phyloP scores from a whole-genome alignment of 2,888 invertebrate species.

The Laothoe populi region DNA sequence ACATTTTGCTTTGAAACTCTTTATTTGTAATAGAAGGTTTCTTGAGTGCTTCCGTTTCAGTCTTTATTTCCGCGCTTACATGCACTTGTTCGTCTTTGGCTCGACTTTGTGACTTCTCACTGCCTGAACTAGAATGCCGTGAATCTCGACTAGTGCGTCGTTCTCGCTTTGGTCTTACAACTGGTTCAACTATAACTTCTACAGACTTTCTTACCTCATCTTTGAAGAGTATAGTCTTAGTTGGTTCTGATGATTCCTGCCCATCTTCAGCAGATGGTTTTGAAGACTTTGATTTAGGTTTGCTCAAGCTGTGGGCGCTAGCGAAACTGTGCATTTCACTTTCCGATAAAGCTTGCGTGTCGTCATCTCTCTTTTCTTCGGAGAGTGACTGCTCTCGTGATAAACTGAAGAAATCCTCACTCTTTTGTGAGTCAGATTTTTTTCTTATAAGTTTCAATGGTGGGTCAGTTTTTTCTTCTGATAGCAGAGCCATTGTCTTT shows the following conservation, averaged over 20 bases:
- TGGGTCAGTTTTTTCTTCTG: conserved; percentile 82
- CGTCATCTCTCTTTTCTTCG: conserved; percentile 85
- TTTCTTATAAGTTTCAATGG: conserved; percentile 86
- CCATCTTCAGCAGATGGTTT: conserved; percentile 64
- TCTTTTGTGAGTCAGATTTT: conserved; percentile 86
- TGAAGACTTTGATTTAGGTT: conserved; percentile 65
- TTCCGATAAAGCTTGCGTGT: conserved; percentile 83
- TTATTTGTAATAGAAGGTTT: conserved; percentile 44
- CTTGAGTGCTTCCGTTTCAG: conserved; percentile 34
- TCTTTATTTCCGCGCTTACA: conserved; percentile 37
- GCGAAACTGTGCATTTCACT: conserved; percentile 88
- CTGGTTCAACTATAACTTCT: conserved; percentile 43
- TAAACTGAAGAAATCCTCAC: conserved; percentile 87
- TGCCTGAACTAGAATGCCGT: conserved; percentile 71
- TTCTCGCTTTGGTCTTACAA: conserved; percentile 57
- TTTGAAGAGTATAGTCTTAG: conserved; percentile 62
- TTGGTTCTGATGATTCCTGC: conserved; percentile 62
- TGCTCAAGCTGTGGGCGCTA: conserved; percentile 86
- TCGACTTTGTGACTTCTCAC: conserved; percentile 77
- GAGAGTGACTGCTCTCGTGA: conserved; percentile 86
- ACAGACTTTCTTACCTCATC: conserved; percentile 54
- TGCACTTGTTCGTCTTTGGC: conserved; percentile 62
- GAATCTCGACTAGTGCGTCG: conserved; percentile 75
- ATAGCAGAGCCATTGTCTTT: conserved; percentile 70
- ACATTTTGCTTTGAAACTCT: conserved; percentile 58